A percentile compares a stretch with the other conserved stretches of the same genome.
These are phyloP conservation scores for Grammomys surdaster DNA, from an alignment of 2,113 vertebrate genomes.

Conservation along the genomic window DNA sequence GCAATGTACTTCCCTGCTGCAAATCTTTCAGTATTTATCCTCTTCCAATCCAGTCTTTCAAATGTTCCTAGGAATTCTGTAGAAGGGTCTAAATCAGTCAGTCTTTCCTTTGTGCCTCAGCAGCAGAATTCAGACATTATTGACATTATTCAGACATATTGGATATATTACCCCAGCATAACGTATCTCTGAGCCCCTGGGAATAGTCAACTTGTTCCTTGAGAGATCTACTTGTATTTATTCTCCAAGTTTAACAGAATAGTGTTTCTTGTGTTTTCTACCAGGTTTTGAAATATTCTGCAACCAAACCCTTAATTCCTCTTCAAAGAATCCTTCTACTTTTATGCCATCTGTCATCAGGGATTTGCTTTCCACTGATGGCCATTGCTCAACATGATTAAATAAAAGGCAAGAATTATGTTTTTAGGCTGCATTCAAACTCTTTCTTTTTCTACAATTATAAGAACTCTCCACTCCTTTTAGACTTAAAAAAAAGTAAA, in stretches of 20 bases:
- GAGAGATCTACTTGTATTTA: not conserved
- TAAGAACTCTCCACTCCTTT: constrained; percentile 66
- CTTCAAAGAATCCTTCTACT: constrained; percentile 45
- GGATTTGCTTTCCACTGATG: constrained; percentile 48
- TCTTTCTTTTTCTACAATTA: constrained; percentile 69
- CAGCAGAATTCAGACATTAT: not conserved
- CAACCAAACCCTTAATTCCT: not conserved
- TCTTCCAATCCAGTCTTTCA: not conserved
- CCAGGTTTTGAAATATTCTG: constrained; percentile 52
- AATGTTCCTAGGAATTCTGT: not conserved
- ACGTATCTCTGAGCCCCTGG: not conserved
- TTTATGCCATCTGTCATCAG: constrained; percentile 65
- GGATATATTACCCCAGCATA: not conserved
- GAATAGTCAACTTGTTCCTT: not conserved
- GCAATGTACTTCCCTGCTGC: not conserved
- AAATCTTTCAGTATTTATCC: not conserved
- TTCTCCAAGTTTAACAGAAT: not conserved
- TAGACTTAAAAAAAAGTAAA: constrained; percentile 81
- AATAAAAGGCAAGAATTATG: constrained; percentile 66
- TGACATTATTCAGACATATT: no score
- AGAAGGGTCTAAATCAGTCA: not conserved
- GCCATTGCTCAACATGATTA: constrained; percentile 59
- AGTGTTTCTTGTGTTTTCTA: not conserved
- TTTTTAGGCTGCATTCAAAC: constrained; percentile 69
- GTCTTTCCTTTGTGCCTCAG: not conserved